A percentile compares a stretch with the other conserved stretches of the same genome.
phyloP scores from a whole-genome alignment of 92 coral and sea anemone genomes.

The Muricea muricata region DNA sequence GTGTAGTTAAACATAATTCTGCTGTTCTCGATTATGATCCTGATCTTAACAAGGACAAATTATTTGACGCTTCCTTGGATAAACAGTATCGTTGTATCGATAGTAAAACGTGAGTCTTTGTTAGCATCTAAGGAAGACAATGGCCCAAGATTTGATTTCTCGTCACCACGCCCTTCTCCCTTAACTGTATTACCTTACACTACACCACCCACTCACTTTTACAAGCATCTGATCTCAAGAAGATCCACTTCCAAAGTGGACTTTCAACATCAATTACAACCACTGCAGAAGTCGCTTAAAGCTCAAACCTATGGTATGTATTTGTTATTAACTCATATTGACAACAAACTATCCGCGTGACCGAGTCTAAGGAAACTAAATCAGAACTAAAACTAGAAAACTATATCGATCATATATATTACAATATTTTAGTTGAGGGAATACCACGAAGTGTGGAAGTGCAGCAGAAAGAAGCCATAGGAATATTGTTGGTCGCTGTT shows the following conservation, averaged over 20 bases:
- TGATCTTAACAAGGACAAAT: not conserved
- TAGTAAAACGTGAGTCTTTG: not conserved
- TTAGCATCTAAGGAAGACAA: not conserved
- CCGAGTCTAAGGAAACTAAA: not conserved
- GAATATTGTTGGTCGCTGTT: not conserved
- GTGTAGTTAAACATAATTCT: not conserved
- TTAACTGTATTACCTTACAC: too few species aligned
- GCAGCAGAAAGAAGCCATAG: constrained; percentile 5
- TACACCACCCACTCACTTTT: too few species aligned
- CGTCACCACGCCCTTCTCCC: not conserved
- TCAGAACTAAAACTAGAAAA: too few species aligned
- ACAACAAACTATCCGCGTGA: not conserved
- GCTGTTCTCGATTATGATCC: not conserved
- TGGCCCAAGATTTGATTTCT: not conserved
- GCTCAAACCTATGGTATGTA: not conserved
- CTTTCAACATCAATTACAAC: not conserved
- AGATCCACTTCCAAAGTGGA: not conserved
- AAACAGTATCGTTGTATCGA: not conserved
- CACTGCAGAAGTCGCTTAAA: not conserved
- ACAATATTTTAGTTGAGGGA: not conserved
- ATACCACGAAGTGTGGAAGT: not conserved
- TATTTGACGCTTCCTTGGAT: not conserved
- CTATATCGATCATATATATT: too few species aligned
- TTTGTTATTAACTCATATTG: too few species aligned
- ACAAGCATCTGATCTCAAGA: too few species aligned